A percentile compares a stretch with the other conserved stretches of the same genome.
These are phyloP conservation scores for Melieria picta DNA, from an alignment of 2,888 invertebrate species.

Conservation along the genomic window DNA sequence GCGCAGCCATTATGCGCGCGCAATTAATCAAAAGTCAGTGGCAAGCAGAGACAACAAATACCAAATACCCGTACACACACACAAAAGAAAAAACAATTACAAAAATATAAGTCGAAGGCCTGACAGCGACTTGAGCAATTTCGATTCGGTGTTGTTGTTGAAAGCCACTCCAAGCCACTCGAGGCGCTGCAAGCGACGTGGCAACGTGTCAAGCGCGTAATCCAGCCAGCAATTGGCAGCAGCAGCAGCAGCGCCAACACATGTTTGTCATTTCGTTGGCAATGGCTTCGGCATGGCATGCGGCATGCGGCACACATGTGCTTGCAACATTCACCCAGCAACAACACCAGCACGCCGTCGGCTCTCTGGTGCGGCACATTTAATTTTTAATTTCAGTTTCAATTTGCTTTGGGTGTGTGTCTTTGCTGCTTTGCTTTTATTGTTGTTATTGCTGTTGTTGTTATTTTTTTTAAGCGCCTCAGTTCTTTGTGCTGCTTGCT, in stretches of 20 bases:
- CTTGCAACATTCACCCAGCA: neutral
- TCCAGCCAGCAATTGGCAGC: neutral
- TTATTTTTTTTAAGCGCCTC: slow-evolving; percentile 6
- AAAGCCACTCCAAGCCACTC: too few species aligned
- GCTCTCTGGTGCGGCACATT: neutral
- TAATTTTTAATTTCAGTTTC: neutral
- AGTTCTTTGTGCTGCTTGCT: neutral
- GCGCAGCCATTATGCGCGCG: slow-evolving; percentile 15
- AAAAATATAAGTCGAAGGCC: too few species aligned
- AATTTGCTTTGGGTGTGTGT: neutral
- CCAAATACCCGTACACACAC: slow-evolving; percentile 15
- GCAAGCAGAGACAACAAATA: slow-evolving; percentile 20
- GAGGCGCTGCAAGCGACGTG: too few species aligned
- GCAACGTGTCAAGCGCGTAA: too few species aligned
- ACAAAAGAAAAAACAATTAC: slow-evolving; percentile 1
- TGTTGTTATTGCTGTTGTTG: neutral
- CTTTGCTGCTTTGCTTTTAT: neutral
- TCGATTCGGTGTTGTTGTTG: too few species aligned
- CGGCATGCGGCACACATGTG: neutral
- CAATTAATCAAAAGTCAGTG: slow-evolving; percentile 39
- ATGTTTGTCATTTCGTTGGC: slow-evolving; percentile 1
- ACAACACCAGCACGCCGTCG: too few species aligned
- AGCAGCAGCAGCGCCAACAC: neutral
- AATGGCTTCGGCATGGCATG: neutral
- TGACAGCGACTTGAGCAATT: too few species aligned